Conservation (phyloP, 1,140 invertebrate genomes). For the Drosophila pseudoananassae region DNA sequence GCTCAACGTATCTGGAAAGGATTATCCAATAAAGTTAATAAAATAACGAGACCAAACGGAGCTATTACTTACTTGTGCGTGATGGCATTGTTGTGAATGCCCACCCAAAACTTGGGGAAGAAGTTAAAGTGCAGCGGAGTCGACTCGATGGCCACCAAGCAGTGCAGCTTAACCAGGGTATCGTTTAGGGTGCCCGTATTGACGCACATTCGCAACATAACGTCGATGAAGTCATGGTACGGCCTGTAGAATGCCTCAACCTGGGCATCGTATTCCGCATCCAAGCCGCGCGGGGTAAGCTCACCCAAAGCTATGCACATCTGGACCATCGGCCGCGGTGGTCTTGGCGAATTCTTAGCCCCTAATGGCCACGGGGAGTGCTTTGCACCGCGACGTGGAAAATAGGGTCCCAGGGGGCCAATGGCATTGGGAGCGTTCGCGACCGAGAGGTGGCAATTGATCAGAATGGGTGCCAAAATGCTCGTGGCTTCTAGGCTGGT, state of each 20-base stretch:
- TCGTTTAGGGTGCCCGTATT: constrained; percentile 82
- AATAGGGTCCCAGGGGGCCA: constrained; percentile 80
- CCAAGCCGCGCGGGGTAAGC: constrained; percentile 86
- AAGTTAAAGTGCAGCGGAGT: constrained; percentile 82
- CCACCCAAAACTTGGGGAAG: constrained; percentile 84
- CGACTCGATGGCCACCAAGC: constrained; percentile 81
- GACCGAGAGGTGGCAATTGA: constrained; percentile 92
- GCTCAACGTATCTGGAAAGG: constrained; percentile 67
- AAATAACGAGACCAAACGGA: background rate
- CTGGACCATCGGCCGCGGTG: constrained; percentile 93
- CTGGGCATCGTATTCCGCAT: constrained; percentile 91
- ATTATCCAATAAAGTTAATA: background rate
- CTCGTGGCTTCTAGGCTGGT: constrained; percentile 92
- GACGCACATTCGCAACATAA: constrained; percentile 94
- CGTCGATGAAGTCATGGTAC: constrained; percentile 94
- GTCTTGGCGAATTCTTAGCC: constrained; percentile 85
- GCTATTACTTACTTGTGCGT: constrained; percentile 80
- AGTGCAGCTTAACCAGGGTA: constrained; percentile 77
- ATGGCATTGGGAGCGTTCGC: constrained; percentile 91
- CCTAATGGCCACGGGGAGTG: constrained; percentile 69
- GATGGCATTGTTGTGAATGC: constrained; percentile 81
- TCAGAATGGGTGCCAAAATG: constrained; percentile 92
- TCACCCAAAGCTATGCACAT: constrained; percentile 93
- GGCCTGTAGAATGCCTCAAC: constrained; percentile 91
- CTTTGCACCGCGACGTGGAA: constrained; percentile 77